Conservation (phyloP, 2,797 vertebrate species). For the Urosaurus nigricauda region DNA sequence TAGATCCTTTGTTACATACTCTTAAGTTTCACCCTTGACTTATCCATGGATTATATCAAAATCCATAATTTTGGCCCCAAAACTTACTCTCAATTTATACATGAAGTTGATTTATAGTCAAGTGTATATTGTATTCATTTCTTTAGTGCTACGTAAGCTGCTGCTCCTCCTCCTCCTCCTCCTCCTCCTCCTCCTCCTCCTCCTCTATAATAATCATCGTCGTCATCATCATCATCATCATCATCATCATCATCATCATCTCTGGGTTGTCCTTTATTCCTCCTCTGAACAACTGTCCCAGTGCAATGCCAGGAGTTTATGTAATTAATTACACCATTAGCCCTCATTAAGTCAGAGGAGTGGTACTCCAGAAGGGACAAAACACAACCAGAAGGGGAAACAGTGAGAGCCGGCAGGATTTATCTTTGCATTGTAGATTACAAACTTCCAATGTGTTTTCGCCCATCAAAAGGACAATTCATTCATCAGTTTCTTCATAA, state of each 20-base stretch:
- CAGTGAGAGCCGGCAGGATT: conserved; percentile 59
- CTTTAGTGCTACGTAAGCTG: not conserved
- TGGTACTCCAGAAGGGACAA: conserved; percentile 49
- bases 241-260: not conserved
- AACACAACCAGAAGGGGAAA: conserved; percentile 67
- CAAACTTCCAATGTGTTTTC: conserved; percentile 40
- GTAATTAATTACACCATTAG: conserved; percentile 72
- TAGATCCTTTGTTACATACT: too few relatives aligned
- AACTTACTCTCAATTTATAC: too few relatives aligned
- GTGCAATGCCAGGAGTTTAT: conserved; percentile 30
- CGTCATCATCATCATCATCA: too few relatives aligned
- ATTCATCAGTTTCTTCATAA: not conserved
- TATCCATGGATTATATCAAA: too few relatives aligned
- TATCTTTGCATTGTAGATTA: conserved; percentile 38
- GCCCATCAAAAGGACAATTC: conserved; percentile 41
- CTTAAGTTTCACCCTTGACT: too few relatives aligned
- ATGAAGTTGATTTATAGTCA: too few relatives aligned
- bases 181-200: too few relatives aligned
- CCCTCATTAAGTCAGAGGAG: conserved; percentile 69
- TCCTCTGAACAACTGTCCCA: conserved; percentile 61
- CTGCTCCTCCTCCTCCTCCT: not conserved
- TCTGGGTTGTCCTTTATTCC: conserved; percentile 35
- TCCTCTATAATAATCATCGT: not conserved
- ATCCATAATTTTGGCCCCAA: too few relatives aligned
- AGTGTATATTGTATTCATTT: not conserved